Conservation (phyloP, 2,113 vertebrate genomes). For the human (Homo sapiens) region GRCh38 chr1:38658501-38659000, state of each 20-base stretch:
- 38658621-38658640: background rate
- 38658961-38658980: background rate
- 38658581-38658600: background rate
- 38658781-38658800: background rate
- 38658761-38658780: background rate
- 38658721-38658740: background rate
- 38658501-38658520: background rate
- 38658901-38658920: background rate
- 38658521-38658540: background rate
- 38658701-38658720: background rate
- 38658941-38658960: background rate
- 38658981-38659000: background rate
- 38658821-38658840: background rate
- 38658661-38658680: background rate
- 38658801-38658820: background rate
- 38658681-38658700: background rate
- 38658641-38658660: background rate
- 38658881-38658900: background rate
- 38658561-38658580: background rate
- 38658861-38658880: background rate
- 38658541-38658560: background rate
- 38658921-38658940: background rate
- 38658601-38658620: background rate
- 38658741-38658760: background rate
- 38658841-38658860: background rate